phyloP scores from a whole-genome alignment of 2,888 invertebrate genomes.

The Andricus curvator region DNA sequence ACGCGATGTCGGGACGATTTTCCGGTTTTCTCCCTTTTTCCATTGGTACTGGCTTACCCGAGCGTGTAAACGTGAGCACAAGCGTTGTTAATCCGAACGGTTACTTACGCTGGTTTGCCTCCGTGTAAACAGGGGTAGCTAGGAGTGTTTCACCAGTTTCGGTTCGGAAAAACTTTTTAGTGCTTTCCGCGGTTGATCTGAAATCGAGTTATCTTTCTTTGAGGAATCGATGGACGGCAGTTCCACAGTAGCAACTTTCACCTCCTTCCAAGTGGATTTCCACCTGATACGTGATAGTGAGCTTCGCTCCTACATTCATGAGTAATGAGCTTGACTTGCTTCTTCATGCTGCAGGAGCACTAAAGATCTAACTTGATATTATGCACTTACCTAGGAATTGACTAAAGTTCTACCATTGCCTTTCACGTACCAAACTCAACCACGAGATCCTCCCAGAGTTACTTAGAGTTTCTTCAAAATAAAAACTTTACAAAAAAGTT shows the following conservation, averaged over 20 bases:
- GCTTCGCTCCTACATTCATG: constrained; percentile 40
- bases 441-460: constrained; percentile 23
- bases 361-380: constrained; percentile 41
- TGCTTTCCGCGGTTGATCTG: constrained; percentile 56
- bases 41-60: constrained; percentile 50
- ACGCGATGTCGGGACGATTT: constrained; percentile 42
- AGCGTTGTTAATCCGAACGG: constrained; percentile 62
- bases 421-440: constrained; percentile 33
- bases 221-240: constrained; percentile 53
- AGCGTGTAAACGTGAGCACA: constrained; percentile 57
- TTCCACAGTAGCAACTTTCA: constrained; percentile 51
- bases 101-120: constrained; percentile 62
- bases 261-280: constrained; percentile 41
- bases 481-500: constrained; percentile 7
- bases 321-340: constrained; percentile 41
- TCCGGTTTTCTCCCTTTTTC: constrained; percentile 44
- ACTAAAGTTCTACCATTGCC: constrained; percentile 33
- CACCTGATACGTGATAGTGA: constrained; percentile 40
- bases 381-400: constrained; percentile 39
- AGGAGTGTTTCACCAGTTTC: constrained; percentile 45
- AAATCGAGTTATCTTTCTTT: constrained; percentile 59
- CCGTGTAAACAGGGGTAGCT: constrained; percentile 58
- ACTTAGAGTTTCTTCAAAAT: constrained; percentile 26
- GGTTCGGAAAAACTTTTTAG: constrained; percentile 59
- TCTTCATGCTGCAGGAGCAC: constrained; percentile 37